Conservation (phyloP, 2,113 vertebrate genomes). For the Amphilophus citrinellus region DNA sequence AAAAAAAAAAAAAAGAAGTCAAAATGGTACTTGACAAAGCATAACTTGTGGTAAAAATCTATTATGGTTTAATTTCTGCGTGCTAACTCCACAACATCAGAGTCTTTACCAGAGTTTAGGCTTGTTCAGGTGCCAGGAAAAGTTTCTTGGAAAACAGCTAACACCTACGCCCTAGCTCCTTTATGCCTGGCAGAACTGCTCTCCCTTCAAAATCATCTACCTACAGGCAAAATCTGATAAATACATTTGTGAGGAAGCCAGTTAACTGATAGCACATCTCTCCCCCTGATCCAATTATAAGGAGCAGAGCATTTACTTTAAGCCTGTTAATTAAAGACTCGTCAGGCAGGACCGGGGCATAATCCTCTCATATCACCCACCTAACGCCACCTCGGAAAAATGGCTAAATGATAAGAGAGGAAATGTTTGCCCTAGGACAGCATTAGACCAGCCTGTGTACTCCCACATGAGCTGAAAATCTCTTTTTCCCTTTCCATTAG, state of each 20-base stretch:
- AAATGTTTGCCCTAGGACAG: constrained; percentile 53
- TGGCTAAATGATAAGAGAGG: constrained; percentile 58
- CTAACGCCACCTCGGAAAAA: constrained; percentile 64
- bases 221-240: constrained; percentile 72
- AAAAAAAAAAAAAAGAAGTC: not conserved
- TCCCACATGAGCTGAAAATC: constrained; percentile 7
- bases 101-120: not conserved
- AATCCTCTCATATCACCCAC: constrained; percentile 74
- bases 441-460: constrained; percentile 13
- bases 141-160: constrained; percentile 58
- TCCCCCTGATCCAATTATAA: constrained; percentile 80
- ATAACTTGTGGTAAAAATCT: not conserved
- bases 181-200: constrained; percentile 24
- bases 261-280: constrained; percentile 80
- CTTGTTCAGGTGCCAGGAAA: not conserved
- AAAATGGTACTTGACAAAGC: not conserved
- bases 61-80: not conserved
- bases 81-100: not conserved
- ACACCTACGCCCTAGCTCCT: constrained; percentile 16
- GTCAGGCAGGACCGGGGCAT: constrained; percentile 69
- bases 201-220: constrained; percentile 50
- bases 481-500: not conserved
- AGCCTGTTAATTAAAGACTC: constrained; percentile 82
- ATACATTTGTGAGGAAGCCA: constrained; percentile 73
- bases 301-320: constrained; percentile 80